Evolutionary conservation across 1,140 invertebrate genomes (phyloP), one percentile per base, ranked within the genome.

Genomic region (Ceratina japonica): DNA sequence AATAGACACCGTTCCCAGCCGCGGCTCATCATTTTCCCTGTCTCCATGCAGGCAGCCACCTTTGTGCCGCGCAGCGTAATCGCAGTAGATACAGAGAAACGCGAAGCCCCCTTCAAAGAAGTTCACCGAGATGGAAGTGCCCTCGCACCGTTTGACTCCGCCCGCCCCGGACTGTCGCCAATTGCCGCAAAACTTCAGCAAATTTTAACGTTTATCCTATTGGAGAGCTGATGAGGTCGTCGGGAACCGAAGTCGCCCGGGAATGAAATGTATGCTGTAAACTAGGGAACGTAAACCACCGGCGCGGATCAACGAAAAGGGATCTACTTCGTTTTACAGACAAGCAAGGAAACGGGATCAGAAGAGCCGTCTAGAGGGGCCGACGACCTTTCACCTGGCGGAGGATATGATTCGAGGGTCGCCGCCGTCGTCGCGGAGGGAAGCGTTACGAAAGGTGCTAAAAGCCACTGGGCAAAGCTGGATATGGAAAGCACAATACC

Each of bases 141-240:
- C 37, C 1, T n/a, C 12, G 13, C 37, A 1, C 20, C 22, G 7
- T 24, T 31, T 12, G 66, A 3, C 7, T 8, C 20, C 3, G 37
- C 20, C 20, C 1, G 8, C 31, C 2, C 3, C 5, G 16, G 49
- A 2, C 61, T 13, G 12, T 16, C 20, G 18, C 24, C 58, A 16
- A 77, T 72, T 12, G 75, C 69, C 20, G 49, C 3, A 49, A 70
- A 78, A 78, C 16, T 72, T 72, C 51, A 63, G 59, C 69, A 63
- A 78, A 78, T 78, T 78, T 78, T 69, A 72, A 59, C 68, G 59
- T 72, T 78, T 56, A 78, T 71, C 56, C 75, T 56, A 27, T 15
- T 51, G 20, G 69, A 20, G 54, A 10, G 63, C 54, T 56, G 75
- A 78, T 63, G 59, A 59, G 51, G 27, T 44, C 20, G 27, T 49